Evolutionary conservation across 2,113 vertebrate genomes (phyloP).

Genomic region (Passer montanus): DNA sequence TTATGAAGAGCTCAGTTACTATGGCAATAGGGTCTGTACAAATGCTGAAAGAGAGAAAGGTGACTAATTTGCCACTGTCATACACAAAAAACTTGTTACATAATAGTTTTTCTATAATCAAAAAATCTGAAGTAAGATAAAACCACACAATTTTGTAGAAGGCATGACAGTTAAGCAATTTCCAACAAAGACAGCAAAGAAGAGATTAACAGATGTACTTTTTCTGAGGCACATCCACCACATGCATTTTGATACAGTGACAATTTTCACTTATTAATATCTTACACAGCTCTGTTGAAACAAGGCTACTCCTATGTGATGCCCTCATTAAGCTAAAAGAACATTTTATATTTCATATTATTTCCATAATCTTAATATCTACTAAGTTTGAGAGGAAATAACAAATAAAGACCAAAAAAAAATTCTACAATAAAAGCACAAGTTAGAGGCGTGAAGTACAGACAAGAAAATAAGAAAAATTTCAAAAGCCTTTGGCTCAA

Average conservation of each 20-base stretch:
- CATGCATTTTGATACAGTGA: neutral
- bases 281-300: neutral
- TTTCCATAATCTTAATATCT: neutral
- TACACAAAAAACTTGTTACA: conserved; percentile 29
- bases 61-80: conserved; percentile 50
- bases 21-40: conserved; percentile 55
- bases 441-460: neutral
- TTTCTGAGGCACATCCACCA: neutral
- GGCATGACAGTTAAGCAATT: neutral
- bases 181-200: neutral
- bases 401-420: neutral
- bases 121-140: neutral
- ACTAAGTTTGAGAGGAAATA: neutral
- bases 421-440: neutral
- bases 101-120: neutral
- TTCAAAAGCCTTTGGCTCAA: neutral
- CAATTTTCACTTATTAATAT: neutral
- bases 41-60: conserved; percentile 54
- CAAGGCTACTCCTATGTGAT: neutral
- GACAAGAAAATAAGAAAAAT: neutral
- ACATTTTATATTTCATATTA: neutral
- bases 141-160: neutral
- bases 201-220: neutral
- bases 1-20: conserved; percentile 56
- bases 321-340: neutral